Evolutionary conservation across 1,140 invertebrate species (phyloP), one percentile per base, ranked within the genome.

Genomic region (Pachyrhynchus sulphureomaculatus): DNA sequence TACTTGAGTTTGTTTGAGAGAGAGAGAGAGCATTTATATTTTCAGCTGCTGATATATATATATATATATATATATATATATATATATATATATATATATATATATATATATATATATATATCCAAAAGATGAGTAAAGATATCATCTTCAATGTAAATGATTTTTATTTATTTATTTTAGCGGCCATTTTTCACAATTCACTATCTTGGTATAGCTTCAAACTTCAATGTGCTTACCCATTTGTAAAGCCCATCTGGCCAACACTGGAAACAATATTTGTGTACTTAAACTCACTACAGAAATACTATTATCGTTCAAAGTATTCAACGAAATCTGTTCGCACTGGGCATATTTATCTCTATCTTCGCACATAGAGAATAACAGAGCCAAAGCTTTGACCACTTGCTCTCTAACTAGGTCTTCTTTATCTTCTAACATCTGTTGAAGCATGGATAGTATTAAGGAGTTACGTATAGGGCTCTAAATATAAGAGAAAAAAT

Each of bases 341-440:
- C 82, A 82, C 78, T 85, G 68, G 45, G 78, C 75, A 75, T 88
- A 89, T 77, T 90, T 90, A 67, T 89, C 84, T 39, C 72, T 72
- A 77, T 89, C 86, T 67, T 83, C 79, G 70, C 88, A 85, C 34
- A 86, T 81, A 12, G 82, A 81, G 42, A 86, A 79, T 13, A 90
- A 73, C 0, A 89, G 69, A 1, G 86, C 81, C 13, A 90, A 75
- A 75, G 85, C 88, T 67, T 79, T 80, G 2, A 88, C 79, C 4
- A 85, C 86, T 8, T 82, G 81, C 54, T 81, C 80, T 65, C 87
- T 73, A 1, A 90, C 88, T 49, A 71, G 68, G n/a, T 84, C 79
- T 64, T 88, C 86, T 65, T 83, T 85, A 62, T 91, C 88, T 65
- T 90, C 87, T 47, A 89, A 73, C 82, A 91, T 85, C 76, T 91